A percentile compares a stretch with the other conserved stretches of the same genome.
These are phyloP conservation scores for Microctonus brassicae DNA, from an alignment of 2,888 invertebrate species.

Conservation along the genomic window DNA sequence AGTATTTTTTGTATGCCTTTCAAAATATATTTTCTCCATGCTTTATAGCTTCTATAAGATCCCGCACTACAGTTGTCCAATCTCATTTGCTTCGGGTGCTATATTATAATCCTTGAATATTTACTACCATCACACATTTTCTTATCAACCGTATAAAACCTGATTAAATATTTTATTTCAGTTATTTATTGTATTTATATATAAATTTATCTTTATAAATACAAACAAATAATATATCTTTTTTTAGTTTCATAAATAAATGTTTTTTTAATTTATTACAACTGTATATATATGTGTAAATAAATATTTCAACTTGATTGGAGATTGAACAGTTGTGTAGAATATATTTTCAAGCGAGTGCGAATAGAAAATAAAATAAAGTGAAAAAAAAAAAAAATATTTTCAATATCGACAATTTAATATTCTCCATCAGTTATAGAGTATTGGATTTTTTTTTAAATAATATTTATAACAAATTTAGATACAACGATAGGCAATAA, in stretches of 20 bases:
- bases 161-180: too few species aligned
- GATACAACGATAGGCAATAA: background rate
- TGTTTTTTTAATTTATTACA: too few species aligned
- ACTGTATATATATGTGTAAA: too few species aligned
- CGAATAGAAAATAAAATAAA: background rate
- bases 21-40: conserved; percentile 3
- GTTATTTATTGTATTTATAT: too few species aligned
- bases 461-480: background rate
- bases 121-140: background rate
- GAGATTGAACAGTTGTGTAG: background rate
- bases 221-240: too few species aligned
- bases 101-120: background rate
- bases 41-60: background rate
- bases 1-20: background rate
- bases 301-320: background rate
- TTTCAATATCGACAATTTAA: conserved; percentile 36
- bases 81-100: background rate
- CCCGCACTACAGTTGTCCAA: background rate
- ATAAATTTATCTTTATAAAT: too few species aligned
- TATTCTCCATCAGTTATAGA: conserved; percentile 1
- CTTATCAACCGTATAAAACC: too few species aligned
- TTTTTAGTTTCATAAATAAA: too few species aligned
- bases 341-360: background rate
- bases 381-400: background rate
- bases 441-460: conserved; percentile 15